Conservation (phyloP, 2,888 invertebrate species). For the Ennomos quercinarius region DNA sequence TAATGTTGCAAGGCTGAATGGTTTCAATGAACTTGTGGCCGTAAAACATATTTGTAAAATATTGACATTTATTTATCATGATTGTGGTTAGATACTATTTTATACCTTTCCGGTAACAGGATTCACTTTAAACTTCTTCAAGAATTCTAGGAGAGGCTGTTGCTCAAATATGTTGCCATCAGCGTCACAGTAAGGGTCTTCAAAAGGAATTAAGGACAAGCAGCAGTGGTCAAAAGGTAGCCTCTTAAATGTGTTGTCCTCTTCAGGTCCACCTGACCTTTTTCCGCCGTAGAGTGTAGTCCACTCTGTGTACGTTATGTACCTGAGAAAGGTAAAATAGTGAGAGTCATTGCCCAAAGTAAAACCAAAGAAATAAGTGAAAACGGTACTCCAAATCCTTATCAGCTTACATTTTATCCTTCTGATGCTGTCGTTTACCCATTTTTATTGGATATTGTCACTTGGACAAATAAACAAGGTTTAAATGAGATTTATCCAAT, state of each 20-base stretch:
- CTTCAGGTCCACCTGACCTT: constrained; percentile 88
- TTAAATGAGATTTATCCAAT: too few relatives aligned
- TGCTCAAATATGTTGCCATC: constrained; percentile 98
- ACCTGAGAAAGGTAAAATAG: constrained; percentile 80
- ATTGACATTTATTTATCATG: too few relatives aligned
- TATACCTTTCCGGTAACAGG: constrained; percentile 95
- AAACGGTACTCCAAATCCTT: background rate
- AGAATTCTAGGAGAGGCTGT: constrained; percentile 92
- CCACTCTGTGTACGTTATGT: constrained; percentile 95
- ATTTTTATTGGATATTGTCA: constrained; percentile 68
- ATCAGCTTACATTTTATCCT: constrained; percentile 94
- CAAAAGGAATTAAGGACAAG: constrained; percentile 95
- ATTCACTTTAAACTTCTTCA: constrained; percentile 96
- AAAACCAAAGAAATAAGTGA: background rate
- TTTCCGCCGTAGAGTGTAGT: constrained; percentile 96
- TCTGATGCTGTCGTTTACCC: constrained; percentile 97
- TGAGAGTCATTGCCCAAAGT: constrained; percentile 4
- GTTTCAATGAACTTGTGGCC: too few relatives aligned
- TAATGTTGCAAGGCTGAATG: too few relatives aligned
- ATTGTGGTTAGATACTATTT: background rate
- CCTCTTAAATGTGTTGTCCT: constrained; percentile 94
- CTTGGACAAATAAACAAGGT: too few relatives aligned
- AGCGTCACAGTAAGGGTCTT: constrained; percentile 95
- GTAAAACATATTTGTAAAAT: too few relatives aligned
- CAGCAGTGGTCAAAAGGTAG: constrained; percentile 97